phyloP scores from a whole-genome alignment of 2,797 vertebrate species.

The Rhinophrynus dorsalis region DNA sequence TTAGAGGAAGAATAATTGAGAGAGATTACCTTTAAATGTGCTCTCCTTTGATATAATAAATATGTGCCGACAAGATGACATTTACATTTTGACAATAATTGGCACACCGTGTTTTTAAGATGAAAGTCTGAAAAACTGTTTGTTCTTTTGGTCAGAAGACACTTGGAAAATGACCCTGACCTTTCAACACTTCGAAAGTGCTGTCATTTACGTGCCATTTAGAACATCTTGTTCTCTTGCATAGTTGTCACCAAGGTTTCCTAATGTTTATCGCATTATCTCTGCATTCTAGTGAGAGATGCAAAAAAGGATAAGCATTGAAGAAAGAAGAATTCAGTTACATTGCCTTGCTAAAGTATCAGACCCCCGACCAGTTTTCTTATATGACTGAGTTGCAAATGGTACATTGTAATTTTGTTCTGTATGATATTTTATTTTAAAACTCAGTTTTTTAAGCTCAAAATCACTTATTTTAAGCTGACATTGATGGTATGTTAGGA shows the following conservation, averaged over 20 bases:
- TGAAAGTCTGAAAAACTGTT: conserved; percentile 15
- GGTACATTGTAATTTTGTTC: no score
- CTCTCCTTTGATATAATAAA: no score
- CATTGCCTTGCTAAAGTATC: no score
- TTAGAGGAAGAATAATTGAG: no score
- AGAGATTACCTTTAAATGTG: no score
- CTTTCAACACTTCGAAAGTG: conserved; percentile 5
- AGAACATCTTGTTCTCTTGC: neutral
- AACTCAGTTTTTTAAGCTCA: no score
- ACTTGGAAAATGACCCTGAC: neutral
- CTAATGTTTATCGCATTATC: neutral
- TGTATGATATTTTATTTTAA: no score
- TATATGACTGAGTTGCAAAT: no score
- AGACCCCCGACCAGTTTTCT: no score
- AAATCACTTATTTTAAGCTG: no score
- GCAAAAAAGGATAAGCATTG: neutral
- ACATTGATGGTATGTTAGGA: no score
- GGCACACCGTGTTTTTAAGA: neutral
- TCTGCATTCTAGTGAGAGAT: neutral
- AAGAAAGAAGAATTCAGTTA: neutral
- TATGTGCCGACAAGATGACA: neutral
- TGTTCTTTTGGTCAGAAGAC: conserved; percentile 6
- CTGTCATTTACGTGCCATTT: neutral
- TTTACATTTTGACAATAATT: neutral
- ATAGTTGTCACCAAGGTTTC: neutral